Base-by-base conservation (phyloP, 2,797 vertebrate species). In the Pipistrellus pygmaeus region DNA sequence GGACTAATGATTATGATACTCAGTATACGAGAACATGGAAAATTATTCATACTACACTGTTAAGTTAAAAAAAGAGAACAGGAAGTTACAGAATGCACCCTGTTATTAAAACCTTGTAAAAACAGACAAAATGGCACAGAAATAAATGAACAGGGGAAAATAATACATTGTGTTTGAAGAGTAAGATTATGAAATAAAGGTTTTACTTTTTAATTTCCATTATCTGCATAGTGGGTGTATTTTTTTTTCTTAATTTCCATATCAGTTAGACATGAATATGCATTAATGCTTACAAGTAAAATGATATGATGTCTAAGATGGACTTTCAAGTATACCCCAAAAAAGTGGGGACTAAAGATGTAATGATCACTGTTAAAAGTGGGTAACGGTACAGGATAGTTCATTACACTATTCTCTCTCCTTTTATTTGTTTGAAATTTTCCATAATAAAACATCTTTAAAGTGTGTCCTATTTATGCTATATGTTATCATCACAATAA, bases 121-220 rank as follows among this genome's bases (percentile, higher is more conserved):
- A 95, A 57, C 48, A 72, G 60, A 25, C 35, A 77, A 71, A 83
- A 18, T 44, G 72, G 48, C 41, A 73, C 83, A 92, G 30, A 91
- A 85, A 95, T 46, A 72, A 94, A 76, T 62, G 21, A 95, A 68
- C n/a, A 60, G 23, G 15, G 41, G 55, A 64, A 92, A 87, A 76
- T 15, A 76, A 1, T 48, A 80, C 48, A 9, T 46, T 77, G 15
- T 86, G 17, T 32, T 46, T 68, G 6, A 78, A 92, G 46, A 80
- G 35, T 83, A 73, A 75, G 41, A 87, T 75, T 76, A 89, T 46
- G 44, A 73, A 86, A 75, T 46, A 71, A 62, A 64, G 32, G 17
- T n/a, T 51, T 84, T 69, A 21, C 41, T 87, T 76, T 76, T 44
- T 21, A 68, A 46, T 86, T 89, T 66, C 32, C 23, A 75, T 57